A percentile compares a stretch with the other conserved stretches of the same genome.
These are phyloP conservation scores for Drosophila imparisetae DNA, from an alignment of 2,888 invertebrate genomes.

Conservation along the genomic window DNA sequence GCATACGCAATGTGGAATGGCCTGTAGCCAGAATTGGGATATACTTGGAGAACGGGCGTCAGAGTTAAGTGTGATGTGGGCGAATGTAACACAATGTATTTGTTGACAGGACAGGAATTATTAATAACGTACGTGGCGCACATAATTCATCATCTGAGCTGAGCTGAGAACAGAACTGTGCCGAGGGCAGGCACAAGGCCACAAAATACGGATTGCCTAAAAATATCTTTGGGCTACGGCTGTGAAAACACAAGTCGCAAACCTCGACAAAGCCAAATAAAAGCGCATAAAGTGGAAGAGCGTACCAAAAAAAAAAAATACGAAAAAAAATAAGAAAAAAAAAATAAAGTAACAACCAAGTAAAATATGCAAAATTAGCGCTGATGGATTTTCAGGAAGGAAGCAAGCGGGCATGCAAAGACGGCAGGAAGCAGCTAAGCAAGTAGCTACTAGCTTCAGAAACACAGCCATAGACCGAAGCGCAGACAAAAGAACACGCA, in stretches of 20 bases:
- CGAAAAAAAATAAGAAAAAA: slow-evolving; percentile 11
- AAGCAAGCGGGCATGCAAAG: slow-evolving; percentile 61
- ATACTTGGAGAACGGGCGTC: background rate
- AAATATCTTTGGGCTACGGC: slow-evolving; percentile 57
- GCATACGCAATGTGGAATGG: slow-evolving; percentile 67
- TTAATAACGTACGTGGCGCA: slow-evolving; percentile 82
- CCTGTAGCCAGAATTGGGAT: slow-evolving; percentile 17
- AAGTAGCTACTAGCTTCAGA: slow-evolving; percentile 68
- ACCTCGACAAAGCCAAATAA: slow-evolving; percentile 72
- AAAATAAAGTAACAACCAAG: slow-evolving; percentile 50
- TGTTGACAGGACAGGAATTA: slow-evolving; percentile 82
- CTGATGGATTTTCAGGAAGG: slow-evolving; percentile 80
- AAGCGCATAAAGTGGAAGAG: slow-evolving; percentile 46
- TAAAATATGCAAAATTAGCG: slow-evolving; percentile 81
- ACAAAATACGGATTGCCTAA: slow-evolving; percentile 36
- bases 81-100: slow-evolving; percentile 69
- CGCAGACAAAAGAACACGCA: slow-evolving; percentile 27
- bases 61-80: slow-evolving; percentile 19
- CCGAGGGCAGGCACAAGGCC: slow-evolving; percentile 41
- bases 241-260: slow-evolving; percentile 72
- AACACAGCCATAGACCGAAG: slow-evolving; percentile 25
- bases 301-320: background rate
- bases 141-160: slow-evolving; percentile 76
- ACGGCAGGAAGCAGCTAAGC: slow-evolving; percentile 74
- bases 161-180: slow-evolving; percentile 4